Evolutionary conservation across 2,888 invertebrate species (phyloP).

Genomic region (Aphodius granarius): DNA sequence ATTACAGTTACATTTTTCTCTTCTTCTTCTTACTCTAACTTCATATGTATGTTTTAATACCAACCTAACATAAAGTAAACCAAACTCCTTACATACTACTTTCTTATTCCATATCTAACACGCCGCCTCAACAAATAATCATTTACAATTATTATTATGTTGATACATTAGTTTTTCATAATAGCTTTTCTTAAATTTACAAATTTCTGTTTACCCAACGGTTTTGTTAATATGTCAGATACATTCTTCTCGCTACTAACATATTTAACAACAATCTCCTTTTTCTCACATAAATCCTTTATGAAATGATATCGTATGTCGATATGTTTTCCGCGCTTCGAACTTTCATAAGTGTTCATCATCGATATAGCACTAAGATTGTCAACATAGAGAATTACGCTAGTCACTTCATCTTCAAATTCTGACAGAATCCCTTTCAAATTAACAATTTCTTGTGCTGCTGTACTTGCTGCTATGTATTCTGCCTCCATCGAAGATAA

Average conservation of each 20-base stretch:
- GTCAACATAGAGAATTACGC: neutral
- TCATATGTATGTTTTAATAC: no score
- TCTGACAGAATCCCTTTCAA: conserved; percentile 18
- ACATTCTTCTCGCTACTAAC: conserved; percentile 14
- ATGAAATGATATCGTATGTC: conserved; percentile 22
- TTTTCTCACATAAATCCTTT: conserved; percentile 17
- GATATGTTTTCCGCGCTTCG: conserved; percentile 23
- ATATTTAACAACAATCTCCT: conserved; percentile 16
- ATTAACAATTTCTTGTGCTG: conserved; percentile 24
- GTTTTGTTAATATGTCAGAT: conserved; percentile 1
- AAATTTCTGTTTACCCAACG: conserved; percentile 1
- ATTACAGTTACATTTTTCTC: no score
- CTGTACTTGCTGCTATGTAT: conserved; percentile 26
- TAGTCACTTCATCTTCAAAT: neutral
- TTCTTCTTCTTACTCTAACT: no score
- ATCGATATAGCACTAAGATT: conserved; percentile 2
- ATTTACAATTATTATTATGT: neutral
- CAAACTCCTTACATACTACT: no score
- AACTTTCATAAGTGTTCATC: conserved; percentile 19
- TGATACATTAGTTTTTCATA: neutral
- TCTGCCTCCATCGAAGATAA: conserved; percentile 31
- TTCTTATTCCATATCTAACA: no score
- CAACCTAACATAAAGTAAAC: no score
- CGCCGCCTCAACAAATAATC: neutral
- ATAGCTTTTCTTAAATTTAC: neutral